Evolutionary conservation across 2,888 invertebrate species (phyloP).

Genomic region (Torymus tubicola): DNA sequence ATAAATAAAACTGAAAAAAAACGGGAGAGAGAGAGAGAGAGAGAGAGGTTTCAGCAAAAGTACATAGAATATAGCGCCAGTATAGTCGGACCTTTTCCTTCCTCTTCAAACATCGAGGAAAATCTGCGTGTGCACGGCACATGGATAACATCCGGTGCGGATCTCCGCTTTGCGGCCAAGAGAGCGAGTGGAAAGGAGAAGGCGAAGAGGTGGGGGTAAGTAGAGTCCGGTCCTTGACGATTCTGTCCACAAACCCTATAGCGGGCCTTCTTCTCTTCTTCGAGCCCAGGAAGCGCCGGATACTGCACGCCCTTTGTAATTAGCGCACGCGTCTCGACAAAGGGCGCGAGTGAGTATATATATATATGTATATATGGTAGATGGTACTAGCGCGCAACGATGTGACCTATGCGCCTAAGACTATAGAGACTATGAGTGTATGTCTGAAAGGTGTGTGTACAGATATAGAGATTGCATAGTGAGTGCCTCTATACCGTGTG

Average conservation of each 20-base stretch:
- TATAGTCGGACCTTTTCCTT: slow-evolving; percentile 14
- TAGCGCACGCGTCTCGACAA: slow-evolving; percentile 49
- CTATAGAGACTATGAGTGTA: too few species aligned
- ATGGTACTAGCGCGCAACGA: too few species aligned
- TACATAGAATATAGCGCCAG: not conserved
- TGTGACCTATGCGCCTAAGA: too few species aligned
- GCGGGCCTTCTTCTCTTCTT: not conserved
- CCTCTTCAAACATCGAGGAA: slow-evolving; percentile 43
- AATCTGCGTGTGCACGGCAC: slow-evolving; percentile 49
- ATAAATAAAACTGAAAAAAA: slow-evolving; percentile 28
- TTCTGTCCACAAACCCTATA: slow-evolving; percentile 30
- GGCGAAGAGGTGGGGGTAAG: too few species aligned
- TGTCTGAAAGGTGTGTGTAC: too few species aligned
- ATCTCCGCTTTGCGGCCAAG: slow-evolving; percentile 52
- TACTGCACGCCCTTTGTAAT: slow-evolving; percentile 55
- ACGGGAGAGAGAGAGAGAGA: not conserved
- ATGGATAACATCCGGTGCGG: slow-evolving; percentile 56
- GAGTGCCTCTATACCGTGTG: too few species aligned
- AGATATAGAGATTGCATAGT: too few species aligned
- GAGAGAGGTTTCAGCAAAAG: slow-evolving; percentile 14
- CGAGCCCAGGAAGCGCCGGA: slow-evolving; percentile 46
- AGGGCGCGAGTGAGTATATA: slow-evolving; percentile 11
- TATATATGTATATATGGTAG: too few species aligned
- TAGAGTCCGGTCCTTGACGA: slow-evolving; percentile 43
- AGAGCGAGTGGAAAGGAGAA: not conserved